Base-by-base conservation (phyloP, 2,888 invertebrate genomes). In the Cantharis lateralis region DNA sequence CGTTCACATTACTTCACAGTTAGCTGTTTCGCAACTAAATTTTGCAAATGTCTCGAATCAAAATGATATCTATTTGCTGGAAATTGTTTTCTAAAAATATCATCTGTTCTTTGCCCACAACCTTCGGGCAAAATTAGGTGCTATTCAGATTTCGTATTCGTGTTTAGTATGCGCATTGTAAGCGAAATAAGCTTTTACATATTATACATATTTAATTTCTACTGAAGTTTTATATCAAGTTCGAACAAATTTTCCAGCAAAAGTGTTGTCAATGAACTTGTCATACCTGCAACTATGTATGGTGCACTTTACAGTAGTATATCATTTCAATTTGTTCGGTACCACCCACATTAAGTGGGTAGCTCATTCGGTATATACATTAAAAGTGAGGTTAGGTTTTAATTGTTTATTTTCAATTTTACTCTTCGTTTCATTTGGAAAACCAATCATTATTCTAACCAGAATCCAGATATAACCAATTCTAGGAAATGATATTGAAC, bases 401-500 rank as follows among this genome's bases (percentile, higher is more conserved):
- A 9, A 24, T 24, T 24, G 24, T 24, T 24, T 24, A 7, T 24
- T 24, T 9, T 24, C 13, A 32, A 13, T 13, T 32, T 32, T 32
- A 13, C 13, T 32, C 4, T 13, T 5, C 13, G 3, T 32, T 32
- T 32, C 32, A 1, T 32, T 32, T n/a, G 5, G 32, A 13, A 32
- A 32, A 32, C 32, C 32, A 13, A 32, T 32, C 32, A 32, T 32
- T 32, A 32, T 13, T 32, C 13, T 0, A 32, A 32, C 32, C 13
- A 32, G 32, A 32, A 32, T 13, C 4, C 32, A 13, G 32, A 32
- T 32, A 32, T 32, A 62, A 1, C 13, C 26, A 68, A 71, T 78
- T 72, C 70, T 66, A 69, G 77, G 74, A 77, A 73, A 79, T 15
- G 62, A 70, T 72, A 71, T 64, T 61, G 62, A 62, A 71, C 66